A percentile compares a stretch with the other conserved stretches of the same genome.
These are phyloP conservation scores for Geophilus truncorum DNA, from an alignment of 2,888 invertebrate genomes.

Conservation along the genomic window DNA sequence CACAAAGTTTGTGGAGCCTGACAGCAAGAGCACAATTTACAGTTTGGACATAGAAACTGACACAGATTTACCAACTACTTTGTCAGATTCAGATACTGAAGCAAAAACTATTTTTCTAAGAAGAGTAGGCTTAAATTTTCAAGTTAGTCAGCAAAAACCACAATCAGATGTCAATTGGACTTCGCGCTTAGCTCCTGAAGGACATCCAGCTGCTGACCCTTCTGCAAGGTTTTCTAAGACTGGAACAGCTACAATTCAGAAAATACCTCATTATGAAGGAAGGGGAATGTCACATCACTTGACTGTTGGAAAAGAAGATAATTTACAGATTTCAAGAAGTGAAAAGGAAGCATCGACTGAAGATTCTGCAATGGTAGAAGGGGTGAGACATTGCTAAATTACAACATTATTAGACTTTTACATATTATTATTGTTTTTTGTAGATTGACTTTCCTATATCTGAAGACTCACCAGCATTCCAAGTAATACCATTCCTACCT, in stretches of 20 bases:
- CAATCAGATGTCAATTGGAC: not conserved
- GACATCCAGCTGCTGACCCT: not conserved
- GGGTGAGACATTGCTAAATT: not conserved
- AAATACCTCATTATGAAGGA: not conserved
- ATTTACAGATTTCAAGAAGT: not conserved
- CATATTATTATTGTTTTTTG: not conserved
- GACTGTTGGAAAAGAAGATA: not conserved
- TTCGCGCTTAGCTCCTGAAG: not conserved
- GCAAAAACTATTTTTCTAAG: not conserved
- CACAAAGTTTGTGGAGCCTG: not conserved
- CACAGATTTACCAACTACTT: no score
- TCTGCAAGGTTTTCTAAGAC: not conserved
- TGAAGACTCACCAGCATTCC: not conserved
- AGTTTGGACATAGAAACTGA: not conserved
- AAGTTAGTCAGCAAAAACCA: not conserved
- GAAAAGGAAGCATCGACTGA: not conserved
- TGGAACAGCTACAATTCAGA: not conserved
- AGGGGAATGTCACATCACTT: not conserved
- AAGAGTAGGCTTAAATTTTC: not conserved
- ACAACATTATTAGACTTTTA: not conserved
- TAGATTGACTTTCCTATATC: not conserved
- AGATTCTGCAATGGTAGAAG: not conserved
- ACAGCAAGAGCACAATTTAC: not conserved
- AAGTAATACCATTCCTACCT: slow-evolving; percentile 30
- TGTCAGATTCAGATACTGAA: not conserved